Base-by-base conservation (phyloP, 2,888 invertebrate genomes). In the Heliconius sara region DNA sequence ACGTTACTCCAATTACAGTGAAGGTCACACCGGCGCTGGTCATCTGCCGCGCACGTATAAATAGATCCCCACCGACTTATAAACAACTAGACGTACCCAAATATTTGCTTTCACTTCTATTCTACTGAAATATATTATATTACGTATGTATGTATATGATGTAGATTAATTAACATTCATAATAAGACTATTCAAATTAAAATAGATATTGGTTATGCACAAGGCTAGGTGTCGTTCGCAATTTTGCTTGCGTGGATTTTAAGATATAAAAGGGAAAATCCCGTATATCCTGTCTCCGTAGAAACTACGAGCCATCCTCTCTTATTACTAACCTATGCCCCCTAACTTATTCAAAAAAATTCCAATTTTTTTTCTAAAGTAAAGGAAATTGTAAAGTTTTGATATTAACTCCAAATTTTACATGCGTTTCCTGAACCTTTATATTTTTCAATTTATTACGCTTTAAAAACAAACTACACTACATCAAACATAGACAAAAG, bases 1-100 rank as follows among this genome's bases (percentile, higher is more conserved):
- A 68, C 74, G 78, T 57, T 68, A 57, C 74, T 67, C 30, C 78
- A 43, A 68, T 78, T 75, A 75, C 74, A 27, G 47, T n/a, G 66
- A 73, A 74, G 68, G 43, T 16, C 68, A 25, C n/a, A 47, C 47
- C 68, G 63, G 27, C 79, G 75, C 68, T 74, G 78, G 68, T 79
- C 79, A 79, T 79, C 79, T 74, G 78, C 63, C 63, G 74, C 39
- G 67, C 47, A 43, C 30, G 60, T 79, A 79, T 75, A 63, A 75
- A 79, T 79, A 79, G 75, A 74, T 57, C 67, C 63, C 43, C 9
- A 78, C 74, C 60, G 66, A 60, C 60, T 68, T 16, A 47, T 68
- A 74, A 78, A 78, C 73, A 68, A 78, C 78, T 25, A 39, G n/a
- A 67, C 27, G 27, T 66, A 43, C 52, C 25, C 2, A 67, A 78